Percentiles rank a stretch among this genome's conserved stretches.
Conservation (phyloP, 2,113 vertebrate genomes). For the Arizona elegans region DNA sequence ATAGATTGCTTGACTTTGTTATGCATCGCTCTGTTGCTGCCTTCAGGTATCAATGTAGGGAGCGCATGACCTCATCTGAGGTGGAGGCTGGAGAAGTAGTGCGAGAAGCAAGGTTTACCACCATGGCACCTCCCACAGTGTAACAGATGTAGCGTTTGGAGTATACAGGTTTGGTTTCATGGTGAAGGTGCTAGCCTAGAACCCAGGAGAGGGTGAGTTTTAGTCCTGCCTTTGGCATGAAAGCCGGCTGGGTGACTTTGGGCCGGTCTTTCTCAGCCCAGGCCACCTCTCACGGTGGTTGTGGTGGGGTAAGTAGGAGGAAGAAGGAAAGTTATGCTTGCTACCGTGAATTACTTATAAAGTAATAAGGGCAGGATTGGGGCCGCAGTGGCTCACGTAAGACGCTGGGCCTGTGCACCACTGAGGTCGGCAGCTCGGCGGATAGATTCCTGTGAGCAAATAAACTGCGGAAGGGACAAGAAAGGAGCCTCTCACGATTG, state of each 20-base stretch:
- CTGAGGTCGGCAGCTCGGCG: too few relatives aligned
- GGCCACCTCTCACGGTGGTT: neutral
- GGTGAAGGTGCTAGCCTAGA: neutral
- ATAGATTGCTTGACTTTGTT: neutral
- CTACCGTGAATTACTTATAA: neutral
- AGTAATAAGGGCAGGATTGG: neutral
- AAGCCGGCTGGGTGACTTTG: neutral
- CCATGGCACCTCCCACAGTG: neutral
- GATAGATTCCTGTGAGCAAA: too few relatives aligned
- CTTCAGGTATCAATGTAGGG: neutral
- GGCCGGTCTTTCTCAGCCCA: neutral
- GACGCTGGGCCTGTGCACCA: too few relatives aligned
- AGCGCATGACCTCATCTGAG: neutral
- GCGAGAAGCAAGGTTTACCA: neutral
- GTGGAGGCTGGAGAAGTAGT: neutral
- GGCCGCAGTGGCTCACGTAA: too few relatives aligned
- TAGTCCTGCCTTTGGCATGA: neutral
- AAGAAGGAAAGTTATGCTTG: neutral
- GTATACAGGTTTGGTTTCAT: neutral
- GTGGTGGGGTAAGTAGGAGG: neutral
- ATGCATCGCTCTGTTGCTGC: neutral
- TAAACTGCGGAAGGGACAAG: too few relatives aligned
- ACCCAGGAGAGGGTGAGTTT: neutral
- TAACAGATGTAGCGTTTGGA: neutral
- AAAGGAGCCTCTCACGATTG: too few relatives aligned